A percentile compares a stretch with the other conserved stretches of the same genome.
Evolutionary conservation across 2,888 invertebrate genomes (phyloP).

Genomic region (Baccha elongata): DNA sequence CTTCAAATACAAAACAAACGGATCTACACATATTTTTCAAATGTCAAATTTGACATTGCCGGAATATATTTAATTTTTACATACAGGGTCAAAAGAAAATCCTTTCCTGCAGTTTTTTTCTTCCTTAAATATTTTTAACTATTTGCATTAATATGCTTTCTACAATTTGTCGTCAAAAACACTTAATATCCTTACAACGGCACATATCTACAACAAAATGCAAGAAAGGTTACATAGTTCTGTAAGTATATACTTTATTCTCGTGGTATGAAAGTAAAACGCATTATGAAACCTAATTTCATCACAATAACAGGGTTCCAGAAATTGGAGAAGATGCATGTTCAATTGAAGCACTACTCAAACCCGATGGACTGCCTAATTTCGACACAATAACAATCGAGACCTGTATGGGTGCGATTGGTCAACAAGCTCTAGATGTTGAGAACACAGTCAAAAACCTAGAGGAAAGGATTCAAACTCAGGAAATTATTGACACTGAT

Average conservation of each 20-base stretch:
- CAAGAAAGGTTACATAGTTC: constrained; percentile 85
- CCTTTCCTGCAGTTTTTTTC: constrained; percentile 4
- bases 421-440: constrained; percentile 91
- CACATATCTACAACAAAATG: constrained; percentile 59
- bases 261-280: neutral
- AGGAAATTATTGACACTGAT: constrained; percentile 82
- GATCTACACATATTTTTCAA: neutral
- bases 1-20: no score
- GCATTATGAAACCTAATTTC: constrained; percentile 75
- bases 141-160: constrained; percentile 50
- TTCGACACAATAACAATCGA: constrained; percentile 92
- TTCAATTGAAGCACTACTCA: constrained; percentile 89
- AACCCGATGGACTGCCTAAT: constrained; percentile 88
- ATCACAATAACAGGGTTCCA: constrained; percentile 88
- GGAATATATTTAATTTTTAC: constrained; percentile 26
- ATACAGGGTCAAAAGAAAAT: constrained; percentile 7
- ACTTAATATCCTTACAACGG: constrained; percentile 26
- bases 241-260: constrained; percentile 85
- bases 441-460: constrained; percentile 89
- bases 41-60: constrained; percentile 50
- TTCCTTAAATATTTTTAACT: constrained; percentile 9
- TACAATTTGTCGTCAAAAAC: constrained; percentile 37
- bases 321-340: constrained; percentile 92
- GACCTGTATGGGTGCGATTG: constrained; percentile 92
- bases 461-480: constrained; percentile 84